These are phyloP conservation scores for Porites divaricata DNA, from an alignment of 92 coral and sea anemone genomes.

Conservation along the genomic window DNA sequence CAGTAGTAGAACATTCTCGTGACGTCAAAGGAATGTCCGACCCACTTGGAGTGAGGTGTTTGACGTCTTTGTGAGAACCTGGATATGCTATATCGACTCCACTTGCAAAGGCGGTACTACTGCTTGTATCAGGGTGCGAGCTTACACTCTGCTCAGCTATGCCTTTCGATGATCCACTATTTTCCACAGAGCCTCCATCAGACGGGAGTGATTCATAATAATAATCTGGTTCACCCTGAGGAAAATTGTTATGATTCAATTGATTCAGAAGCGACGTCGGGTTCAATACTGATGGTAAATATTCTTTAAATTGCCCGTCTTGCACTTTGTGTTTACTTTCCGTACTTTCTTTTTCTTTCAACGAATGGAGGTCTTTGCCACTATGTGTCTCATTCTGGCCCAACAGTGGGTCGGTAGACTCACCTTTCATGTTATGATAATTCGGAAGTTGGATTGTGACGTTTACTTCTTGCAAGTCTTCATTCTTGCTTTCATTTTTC, in stretches of 20 bases:
- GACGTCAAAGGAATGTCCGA: not conserved
- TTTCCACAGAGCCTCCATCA: not conserved
- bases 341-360: not conserved
- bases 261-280: not conserved
- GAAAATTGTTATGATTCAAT: not conserved
- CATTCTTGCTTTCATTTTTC: not conserved
- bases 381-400: not conserved
- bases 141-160: slow-evolving; percentile 1
- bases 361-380: not conserved
- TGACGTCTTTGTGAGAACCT: not conserved
- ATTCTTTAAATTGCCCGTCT: not conserved
- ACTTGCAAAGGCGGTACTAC: not conserved
- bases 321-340: not conserved
- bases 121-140: not conserved
- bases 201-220: not conserved
- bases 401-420: not conserved
- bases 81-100: not conserved
- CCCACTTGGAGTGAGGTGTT: not conserved
- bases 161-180: not conserved
- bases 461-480: slow-evolving; percentile 11
- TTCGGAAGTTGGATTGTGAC: not conserved
- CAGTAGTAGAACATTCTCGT: slow-evolving; percentile 13
- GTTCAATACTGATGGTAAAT: not conserved
- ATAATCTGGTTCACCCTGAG: slow-evolving; percentile 23
- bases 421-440: not conserved